phyloP scores from a whole-genome alignment of 2,888 invertebrate species.

The Idaea dimidiata region DNA sequence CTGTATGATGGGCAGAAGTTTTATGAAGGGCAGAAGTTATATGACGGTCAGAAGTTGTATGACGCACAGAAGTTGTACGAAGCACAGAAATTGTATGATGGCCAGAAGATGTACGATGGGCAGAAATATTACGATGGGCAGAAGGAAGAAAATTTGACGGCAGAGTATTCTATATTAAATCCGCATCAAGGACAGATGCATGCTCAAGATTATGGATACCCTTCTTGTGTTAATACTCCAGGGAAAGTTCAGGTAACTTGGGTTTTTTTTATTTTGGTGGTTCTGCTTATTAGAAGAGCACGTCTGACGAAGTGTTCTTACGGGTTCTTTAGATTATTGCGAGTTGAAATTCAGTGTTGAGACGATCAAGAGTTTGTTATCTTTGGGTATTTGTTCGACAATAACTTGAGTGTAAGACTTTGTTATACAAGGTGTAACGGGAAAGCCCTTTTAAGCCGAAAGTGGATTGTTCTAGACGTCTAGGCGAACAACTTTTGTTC shows the following conservation, averaged over 20 bases:
- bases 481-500: too few relatives aligned
- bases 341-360: too few relatives aligned
- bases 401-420: too few relatives aligned
- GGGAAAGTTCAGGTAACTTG: slow-evolving; percentile 68
- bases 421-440: too few relatives aligned
- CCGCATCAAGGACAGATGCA: slow-evolving; percentile 68
- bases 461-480: too few relatives aligned
- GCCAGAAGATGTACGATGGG: not conserved
- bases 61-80: not conserved
- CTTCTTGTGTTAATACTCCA: slow-evolving; percentile 54
- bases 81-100: not conserved
- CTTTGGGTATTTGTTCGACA: too few relatives aligned
- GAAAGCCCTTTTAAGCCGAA: too few relatives aligned
- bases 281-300: not conserved
- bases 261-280: not conserved
- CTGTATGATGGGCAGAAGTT: slow-evolving; percentile 14
- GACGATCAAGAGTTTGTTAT: too few relatives aligned
- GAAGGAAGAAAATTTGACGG: slow-evolving; percentile 55
- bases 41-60: slow-evolving; percentile 21
- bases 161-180: slow-evolving; percentile 59
- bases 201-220: slow-evolving; percentile 65
- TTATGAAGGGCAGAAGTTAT: slow-evolving; percentile 19
- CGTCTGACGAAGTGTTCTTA: not conserved
- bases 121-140: slow-evolving; percentile 37
- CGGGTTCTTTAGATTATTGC: too few relatives aligned